These are phyloP conservation scores for Hestina assimilis DNA, from an alignment of 1,140 invertebrate genomes.

Conservation along the genomic window DNA sequence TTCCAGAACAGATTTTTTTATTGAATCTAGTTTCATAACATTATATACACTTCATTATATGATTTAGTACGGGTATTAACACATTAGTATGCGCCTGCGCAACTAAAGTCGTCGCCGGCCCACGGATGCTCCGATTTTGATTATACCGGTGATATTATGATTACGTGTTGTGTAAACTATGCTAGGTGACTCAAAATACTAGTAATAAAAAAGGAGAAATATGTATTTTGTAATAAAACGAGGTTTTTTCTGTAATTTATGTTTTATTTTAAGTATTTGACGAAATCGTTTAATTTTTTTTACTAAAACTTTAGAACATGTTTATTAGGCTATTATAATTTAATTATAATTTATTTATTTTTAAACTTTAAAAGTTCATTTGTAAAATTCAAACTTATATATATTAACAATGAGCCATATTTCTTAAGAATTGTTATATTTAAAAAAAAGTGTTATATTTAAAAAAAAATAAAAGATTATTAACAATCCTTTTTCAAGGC, in stretches of 20 bases:
- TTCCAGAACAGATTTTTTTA: no score
- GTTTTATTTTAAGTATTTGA: background rate
- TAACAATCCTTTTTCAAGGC: no score
- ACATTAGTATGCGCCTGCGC: conserved; percentile 12
- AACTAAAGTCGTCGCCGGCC: conserved; percentile 1
- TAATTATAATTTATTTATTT: no score
- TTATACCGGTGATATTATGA: background rate
- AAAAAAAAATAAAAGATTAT: no score
- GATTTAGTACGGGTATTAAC: background rate
- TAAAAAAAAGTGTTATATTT: no score
- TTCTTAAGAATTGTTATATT: no score
- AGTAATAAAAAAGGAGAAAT: conserved; percentile 3
- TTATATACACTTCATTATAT: background rate
- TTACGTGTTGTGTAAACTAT: background rate
- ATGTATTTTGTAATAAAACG: background rate
- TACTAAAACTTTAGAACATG: no score
- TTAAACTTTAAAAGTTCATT: no score
- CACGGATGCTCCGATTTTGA: conserved; percentile 19
- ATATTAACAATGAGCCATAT: no score
- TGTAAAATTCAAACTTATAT: no score
- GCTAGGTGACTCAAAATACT: conserved; percentile 2
- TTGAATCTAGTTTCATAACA: background rate
- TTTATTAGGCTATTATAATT: no score
- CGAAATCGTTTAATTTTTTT: no score
- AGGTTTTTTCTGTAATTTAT: background rate